Percentiles rank a stretch among this genome's conserved stretches.
Evolutionary conservation across 2,888 invertebrate species (phyloP).

Genomic region (Actias luna): DNA sequence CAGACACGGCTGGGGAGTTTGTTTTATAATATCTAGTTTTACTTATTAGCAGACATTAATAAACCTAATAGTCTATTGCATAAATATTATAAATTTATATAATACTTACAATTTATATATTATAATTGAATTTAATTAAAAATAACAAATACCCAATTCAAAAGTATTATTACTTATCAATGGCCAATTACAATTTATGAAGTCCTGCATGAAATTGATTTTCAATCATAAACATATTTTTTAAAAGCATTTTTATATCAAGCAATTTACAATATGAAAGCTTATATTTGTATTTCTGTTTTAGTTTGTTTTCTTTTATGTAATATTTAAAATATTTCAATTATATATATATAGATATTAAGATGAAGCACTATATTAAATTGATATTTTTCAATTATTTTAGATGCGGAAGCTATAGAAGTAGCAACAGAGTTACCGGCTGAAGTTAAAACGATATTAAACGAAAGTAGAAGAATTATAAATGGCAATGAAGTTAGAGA

Average conservation of each 20-base stretch:
- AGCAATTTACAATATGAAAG: conserved; percentile 42
- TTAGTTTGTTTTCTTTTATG: conserved; percentile 41
- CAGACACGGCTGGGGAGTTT: no score
- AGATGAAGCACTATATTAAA: neutral
- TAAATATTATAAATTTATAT: no score
- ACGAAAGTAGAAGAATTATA: conserved; percentile 61
- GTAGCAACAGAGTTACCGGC: conserved; percentile 54
- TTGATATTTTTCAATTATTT: conserved; percentile 23
- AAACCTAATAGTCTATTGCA: no score
- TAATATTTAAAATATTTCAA: conserved; percentile 26
- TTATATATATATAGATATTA: neutral
- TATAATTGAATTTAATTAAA: neutral
- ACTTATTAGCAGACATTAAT: no score
- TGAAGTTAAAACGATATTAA: conserved; percentile 45
- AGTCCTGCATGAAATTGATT: conserved; percentile 37
- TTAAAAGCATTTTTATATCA: conserved; percentile 25
- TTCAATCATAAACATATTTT: conserved; percentile 20
- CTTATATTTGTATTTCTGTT: conserved; percentile 36
- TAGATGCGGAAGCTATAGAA: conserved; percentile 51
- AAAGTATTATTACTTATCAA: neutral
- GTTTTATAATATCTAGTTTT: no score
- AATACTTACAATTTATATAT: neutral
- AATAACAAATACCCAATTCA: neutral
- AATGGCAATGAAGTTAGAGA: conserved; percentile 58
- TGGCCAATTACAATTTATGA: conserved; percentile 8